Evolutionary conservation across 2,888 invertebrate genomes (phyloP).

Genomic region (Tenthredo scrophulariae): DNA sequence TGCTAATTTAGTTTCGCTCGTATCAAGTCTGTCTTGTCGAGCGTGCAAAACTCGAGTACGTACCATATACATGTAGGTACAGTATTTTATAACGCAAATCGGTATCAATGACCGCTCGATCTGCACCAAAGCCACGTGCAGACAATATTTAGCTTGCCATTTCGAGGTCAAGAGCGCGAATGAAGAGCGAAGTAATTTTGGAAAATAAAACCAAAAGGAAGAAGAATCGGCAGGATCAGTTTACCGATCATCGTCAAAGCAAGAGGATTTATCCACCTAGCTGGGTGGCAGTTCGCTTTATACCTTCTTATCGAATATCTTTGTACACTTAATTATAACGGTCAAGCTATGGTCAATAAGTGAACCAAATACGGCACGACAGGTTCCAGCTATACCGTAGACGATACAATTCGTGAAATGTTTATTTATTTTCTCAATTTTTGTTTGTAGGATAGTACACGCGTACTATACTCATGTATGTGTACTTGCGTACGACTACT

Average conservation of each 20-base stretch:
- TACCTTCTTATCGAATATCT: slow-evolving; percentile 26
- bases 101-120: slow-evolving; percentile 33
- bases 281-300: slow-evolving; percentile 9
- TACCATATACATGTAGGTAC: not conserved
- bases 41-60: not conserved
- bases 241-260: not conserved
- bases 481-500: no score
- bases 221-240: not conserved
- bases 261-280: not conserved
- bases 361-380: not conserved
- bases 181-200: not conserved
- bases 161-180: not conserved
- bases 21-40: not conserved
- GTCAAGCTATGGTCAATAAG: not conserved
- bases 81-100: not conserved
- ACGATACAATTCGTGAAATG: not conserved
- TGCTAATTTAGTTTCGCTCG: not conserved
- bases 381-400: not conserved
- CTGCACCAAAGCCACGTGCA: slow-evolving; percentile 11
- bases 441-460: not conserved
- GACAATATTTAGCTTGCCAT: not conserved
- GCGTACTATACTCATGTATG: no score
- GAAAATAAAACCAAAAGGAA: not conserved
- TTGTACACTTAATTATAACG: slow-evolving; percentile 3
- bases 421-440: not conserved